Percentiles rank a stretch among this genome's conserved stretches.
Evolutionary conservation across 2,888 invertebrate species (phyloP).

Genomic region (Drosophila dives): DNA sequence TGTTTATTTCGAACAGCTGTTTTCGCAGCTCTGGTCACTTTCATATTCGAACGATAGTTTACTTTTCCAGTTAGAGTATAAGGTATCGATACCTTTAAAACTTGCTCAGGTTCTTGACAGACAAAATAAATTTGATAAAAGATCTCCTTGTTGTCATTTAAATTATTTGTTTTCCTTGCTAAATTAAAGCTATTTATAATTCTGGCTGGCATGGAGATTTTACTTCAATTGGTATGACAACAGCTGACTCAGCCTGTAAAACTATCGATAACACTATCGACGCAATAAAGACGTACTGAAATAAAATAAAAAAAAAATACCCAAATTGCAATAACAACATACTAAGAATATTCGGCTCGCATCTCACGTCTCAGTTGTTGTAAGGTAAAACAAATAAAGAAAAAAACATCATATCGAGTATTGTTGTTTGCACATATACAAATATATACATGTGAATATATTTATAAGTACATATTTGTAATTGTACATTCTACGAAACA

Average conservation of each 20-base stretch:
- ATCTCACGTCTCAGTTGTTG: slow-evolving; percentile 21
- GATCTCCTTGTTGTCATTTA: not conserved
- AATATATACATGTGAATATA: not conserved
- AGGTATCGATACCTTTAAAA: slow-evolving; percentile 7
- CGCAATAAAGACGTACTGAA: not conserved
- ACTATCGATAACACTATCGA: slow-evolving; percentile 18
- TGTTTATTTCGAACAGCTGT: slow-evolving; percentile 32
- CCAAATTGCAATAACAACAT: slow-evolving; percentile 30
- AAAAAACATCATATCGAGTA: slow-evolving; percentile 3
- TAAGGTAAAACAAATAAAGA: slow-evolving; percentile 8
- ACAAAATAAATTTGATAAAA: not conserved
- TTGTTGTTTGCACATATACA: slow-evolving; percentile 8
- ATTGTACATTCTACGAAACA: slow-evolving; percentile 32
- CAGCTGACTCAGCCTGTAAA: slow-evolving; percentile 8
- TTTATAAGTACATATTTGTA: slow-evolving; percentile 15
- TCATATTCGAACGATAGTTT: slow-evolving; percentile 2
- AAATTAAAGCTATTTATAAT: not conserved
- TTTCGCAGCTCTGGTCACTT: not conserved
- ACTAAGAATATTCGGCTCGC: slow-evolving; percentile 19
- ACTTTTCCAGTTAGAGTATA: not conserved
- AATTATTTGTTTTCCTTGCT: not conserved
- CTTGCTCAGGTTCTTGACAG: not conserved
- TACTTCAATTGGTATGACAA: not conserved
- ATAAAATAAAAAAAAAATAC: slow-evolving; percentile 18
- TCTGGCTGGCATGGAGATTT: not conserved